These are phyloP conservation scores for Xestia ashworthii DNA, from an alignment of 2,888 invertebrate genomes.

Conservation along the genomic window DNA sequence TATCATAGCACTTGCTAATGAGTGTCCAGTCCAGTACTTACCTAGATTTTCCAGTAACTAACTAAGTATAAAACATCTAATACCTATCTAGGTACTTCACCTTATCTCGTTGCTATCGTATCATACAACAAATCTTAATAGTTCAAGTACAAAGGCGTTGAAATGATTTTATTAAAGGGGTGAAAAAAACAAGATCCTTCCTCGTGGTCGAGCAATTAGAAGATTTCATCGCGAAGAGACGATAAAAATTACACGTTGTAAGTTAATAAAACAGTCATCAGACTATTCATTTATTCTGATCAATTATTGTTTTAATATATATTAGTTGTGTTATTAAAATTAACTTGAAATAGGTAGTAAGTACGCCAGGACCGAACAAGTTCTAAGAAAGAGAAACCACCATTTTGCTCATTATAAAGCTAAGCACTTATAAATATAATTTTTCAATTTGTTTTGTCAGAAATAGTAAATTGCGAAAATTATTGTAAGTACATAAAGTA, in stretches of 20 bases:
- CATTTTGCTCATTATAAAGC: neutral
- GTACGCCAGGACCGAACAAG: neutral
- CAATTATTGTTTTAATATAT: too few species aligned
- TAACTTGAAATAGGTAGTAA: neutral
- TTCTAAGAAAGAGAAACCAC: neutral
- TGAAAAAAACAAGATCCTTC: neutral
- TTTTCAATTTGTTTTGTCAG: neutral
- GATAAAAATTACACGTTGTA: constrained; percentile 2
- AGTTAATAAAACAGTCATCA: neutral
- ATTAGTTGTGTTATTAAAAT: neutral
- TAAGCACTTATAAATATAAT: too few species aligned
- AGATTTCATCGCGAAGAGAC: neutral
- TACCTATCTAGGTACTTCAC: constrained; percentile 1
- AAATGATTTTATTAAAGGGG: neutral
- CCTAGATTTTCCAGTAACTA: neutral
- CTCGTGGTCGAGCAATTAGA: neutral
- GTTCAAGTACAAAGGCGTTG: constrained; percentile 12
- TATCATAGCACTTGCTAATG: neutral
- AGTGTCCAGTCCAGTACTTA: neutral
- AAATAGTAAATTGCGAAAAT: constrained; percentile 27
- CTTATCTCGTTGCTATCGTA: constrained; percentile 1
- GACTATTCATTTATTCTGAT: neutral
- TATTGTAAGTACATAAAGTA: constrained; percentile 2
- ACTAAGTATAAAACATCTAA: neutral
- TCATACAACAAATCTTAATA: constrained; percentile 21